These are phyloP conservation scores for Petrocephalus schoutedeni DNA, from an alignment of 2,797 vertebrate genomes.

Conservation along the genomic window DNA sequence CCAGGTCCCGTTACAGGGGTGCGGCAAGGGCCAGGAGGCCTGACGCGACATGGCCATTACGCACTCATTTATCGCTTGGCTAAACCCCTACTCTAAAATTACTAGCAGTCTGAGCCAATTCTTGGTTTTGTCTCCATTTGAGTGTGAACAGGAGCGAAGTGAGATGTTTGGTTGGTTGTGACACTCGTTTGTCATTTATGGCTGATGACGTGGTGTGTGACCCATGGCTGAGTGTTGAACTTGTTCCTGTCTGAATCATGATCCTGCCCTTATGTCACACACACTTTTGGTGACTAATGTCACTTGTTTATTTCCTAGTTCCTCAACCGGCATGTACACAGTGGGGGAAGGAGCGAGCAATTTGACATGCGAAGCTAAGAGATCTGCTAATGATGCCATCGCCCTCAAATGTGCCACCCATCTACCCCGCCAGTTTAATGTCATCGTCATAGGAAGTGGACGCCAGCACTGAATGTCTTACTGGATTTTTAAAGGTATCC, in stretches of 20 bases:
- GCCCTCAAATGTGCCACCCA: not conserved
- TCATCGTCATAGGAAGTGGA: not conserved
- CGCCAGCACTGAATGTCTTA: not conserved
- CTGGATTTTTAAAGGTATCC: not conserved
- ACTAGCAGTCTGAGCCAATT: not conserved
- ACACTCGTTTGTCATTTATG: not conserved
- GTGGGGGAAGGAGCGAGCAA: not conserved
- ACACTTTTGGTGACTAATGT: conserved; percentile 5
- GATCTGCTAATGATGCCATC: not conserved
- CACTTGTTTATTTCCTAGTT: conserved; percentile 11
- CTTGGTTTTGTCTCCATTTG: not conserved
- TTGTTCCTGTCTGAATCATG: not conserved
- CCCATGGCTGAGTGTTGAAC: not conserved
- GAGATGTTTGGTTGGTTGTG: not conserved
- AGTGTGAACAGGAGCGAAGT: not conserved
- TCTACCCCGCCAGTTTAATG: not conserved
- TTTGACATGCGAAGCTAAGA: not conserved
- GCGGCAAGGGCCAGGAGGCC: not conserved
- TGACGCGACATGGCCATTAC: not conserved
- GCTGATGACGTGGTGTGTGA: not conserved
- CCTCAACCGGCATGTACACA: not conserved
- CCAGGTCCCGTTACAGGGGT: not conserved
- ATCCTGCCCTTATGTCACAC: not conserved
- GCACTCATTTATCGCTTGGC: not conserved
- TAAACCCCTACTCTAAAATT: not conserved